Conservation (phyloP, 37 sponge, comb jelly and placozoan genomes). For the Ianthella basta region DNA sequence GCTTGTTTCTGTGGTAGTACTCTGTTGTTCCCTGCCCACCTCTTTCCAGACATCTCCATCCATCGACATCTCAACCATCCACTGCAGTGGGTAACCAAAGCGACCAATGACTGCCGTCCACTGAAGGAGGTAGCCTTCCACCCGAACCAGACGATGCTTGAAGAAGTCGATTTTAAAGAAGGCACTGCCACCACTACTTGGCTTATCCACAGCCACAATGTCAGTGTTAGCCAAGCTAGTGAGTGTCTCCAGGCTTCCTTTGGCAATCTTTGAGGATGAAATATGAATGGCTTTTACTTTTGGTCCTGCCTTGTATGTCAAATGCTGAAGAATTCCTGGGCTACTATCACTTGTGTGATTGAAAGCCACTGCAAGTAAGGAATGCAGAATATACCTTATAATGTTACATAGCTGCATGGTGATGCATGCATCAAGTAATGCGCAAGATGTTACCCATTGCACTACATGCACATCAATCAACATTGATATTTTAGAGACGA, state of each 20-base stretch:
- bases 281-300: no score
- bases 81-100: slow-evolving; percentile 10
- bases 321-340: no score
- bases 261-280: no score
- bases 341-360: no score
- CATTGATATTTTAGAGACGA: no score
- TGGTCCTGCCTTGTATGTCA: no score
- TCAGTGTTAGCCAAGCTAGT: neutral
- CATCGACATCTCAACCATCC: slow-evolving; percentile 9
- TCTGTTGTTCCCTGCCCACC: neutral
- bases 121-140: slow-evolving; percentile 21
- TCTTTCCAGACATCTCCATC: slow-evolving; percentile 2
- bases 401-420: no score
- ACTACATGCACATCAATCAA: no score
- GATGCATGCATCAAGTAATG: no score
- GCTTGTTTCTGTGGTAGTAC: neutral
- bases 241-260: neutral
- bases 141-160: slow-evolving; percentile 4
- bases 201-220: neutral
- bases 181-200: neutral
- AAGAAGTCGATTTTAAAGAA: slow-evolving; percentile 13
- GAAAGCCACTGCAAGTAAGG: no score
- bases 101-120: neutral
- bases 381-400: no score
- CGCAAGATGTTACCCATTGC: no score